Percentiles rank a stretch among this genome's conserved stretches.
phyloP scores from a whole-genome alignment of 1,140 invertebrate genomes.

The Pseudoatta argentina region DNA sequence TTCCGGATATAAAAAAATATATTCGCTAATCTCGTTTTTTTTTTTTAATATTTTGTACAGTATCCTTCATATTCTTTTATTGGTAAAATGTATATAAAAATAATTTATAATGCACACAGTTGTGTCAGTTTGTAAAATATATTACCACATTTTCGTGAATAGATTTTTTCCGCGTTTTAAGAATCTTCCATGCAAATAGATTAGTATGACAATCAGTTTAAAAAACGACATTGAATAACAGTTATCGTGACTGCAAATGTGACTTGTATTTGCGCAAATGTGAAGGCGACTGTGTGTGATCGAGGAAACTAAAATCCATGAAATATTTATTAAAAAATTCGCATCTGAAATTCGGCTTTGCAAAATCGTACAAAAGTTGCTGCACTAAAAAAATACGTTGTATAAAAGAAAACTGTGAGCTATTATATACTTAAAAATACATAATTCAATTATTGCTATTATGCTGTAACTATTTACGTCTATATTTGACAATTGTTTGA shows the following conservation, averaged over 20 bases:
- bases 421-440: slow-evolving; percentile 27
- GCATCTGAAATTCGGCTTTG: slow-evolving; percentile 9
- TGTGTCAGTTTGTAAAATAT: slow-evolving; percentile 74
- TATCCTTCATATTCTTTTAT: slow-evolving; percentile 57
- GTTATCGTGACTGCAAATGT: not conserved
- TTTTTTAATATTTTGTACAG: slow-evolving; percentile 72
- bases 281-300: not conserved
- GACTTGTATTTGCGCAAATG: not conserved
- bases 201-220: slow-evolving; percentile 17
- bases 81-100: slow-evolving; percentile 83
- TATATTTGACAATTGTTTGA: slow-evolving; percentile 24
- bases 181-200: slow-evolving; percentile 63
- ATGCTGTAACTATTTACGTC: slow-evolving; percentile 45
- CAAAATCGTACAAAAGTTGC: slow-evolving; percentile 68
- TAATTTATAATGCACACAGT: slow-evolving; percentile 81
- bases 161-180: slow-evolving; percentile 64
- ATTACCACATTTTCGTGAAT: slow-evolving; percentile 62
- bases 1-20: slow-evolving; percentile 80
- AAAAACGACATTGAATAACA: slow-evolving; percentile 44
- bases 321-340: slow-evolving; percentile 66
- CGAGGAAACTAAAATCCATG: slow-evolving; percentile 59
- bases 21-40: slow-evolving; percentile 64
- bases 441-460: slow-evolving; percentile 60
- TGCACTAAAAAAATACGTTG: slow-evolving; percentile 39
- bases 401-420: slow-evolving; percentile 60